These are phyloP conservation scores for Atherinosoma microstoma DNA, from an alignment of 2,797 vertebrate species.

Conservation along the genomic window DNA sequence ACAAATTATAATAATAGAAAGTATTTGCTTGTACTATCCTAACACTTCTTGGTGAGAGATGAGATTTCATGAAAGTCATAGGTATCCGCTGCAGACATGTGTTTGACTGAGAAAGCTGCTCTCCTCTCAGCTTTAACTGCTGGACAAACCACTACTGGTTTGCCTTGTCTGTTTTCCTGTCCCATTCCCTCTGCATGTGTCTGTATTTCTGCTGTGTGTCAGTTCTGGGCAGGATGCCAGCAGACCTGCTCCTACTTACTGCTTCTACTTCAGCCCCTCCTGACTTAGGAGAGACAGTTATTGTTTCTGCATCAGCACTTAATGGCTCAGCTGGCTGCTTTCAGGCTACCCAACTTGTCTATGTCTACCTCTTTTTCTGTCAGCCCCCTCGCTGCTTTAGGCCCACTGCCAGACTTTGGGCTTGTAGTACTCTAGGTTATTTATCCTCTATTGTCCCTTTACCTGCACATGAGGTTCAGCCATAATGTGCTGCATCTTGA, in stretches of 20 bases:
- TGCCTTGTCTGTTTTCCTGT: constrained; percentile 66
- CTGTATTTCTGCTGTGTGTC: constrained; percentile 67
- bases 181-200: constrained; percentile 59
- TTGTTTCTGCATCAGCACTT: constrained; percentile 81
- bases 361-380: constrained; percentile 70
- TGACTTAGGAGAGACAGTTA: constrained; percentile 78
- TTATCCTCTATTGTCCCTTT: constrained; percentile 36
- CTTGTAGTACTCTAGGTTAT: constrained; percentile 51
- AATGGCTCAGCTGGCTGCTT: constrained; percentile 79
- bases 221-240: constrained; percentile 70
- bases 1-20: background rate
- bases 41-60: background rate
- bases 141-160: constrained; percentile 57
- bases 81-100: constrained; percentile 12
- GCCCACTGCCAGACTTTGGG: constrained; percentile 51
- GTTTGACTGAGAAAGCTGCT: constrained; percentile 38
- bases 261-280: constrained; percentile 72
- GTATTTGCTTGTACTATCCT: background rate
- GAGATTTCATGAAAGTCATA: background rate
- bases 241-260: constrained; percentile 77
- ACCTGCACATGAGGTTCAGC: constrained; percentile 33
- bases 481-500: constrained; percentile 26
- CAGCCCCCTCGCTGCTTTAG: constrained; percentile 63
- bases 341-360: constrained; percentile 72
- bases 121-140: constrained; percentile 38